Percentiles rank a stretch among this genome's conserved stretches.
Evolutionary conservation across 2,888 invertebrate genomes (phyloP).

Genomic region (Ophion ventricosus): DNA sequence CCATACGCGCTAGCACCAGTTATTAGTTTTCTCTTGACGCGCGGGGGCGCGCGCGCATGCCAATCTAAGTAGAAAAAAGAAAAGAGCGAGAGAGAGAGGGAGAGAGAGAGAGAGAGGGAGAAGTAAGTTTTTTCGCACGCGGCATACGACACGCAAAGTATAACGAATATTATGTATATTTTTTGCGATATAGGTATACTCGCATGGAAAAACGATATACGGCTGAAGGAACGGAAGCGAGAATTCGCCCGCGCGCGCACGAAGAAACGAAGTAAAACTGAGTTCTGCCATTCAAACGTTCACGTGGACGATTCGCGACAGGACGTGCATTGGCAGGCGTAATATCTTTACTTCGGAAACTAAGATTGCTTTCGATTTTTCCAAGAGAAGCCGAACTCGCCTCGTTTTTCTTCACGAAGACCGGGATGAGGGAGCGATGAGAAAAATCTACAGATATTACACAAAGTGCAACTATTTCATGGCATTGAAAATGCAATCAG

Average conservation of each 20-base stretch:
- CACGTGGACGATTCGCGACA: slow-evolving; percentile 64
- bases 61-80: slow-evolving; percentile 78
- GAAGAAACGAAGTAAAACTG: slow-evolving; percentile 68
- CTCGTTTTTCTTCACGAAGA: slow-evolving; percentile 62
- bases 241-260: slow-evolving; percentile 54
- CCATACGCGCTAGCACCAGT: slow-evolving; percentile 47
- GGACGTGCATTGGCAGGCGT: slow-evolving; percentile 64
- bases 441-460: too few species aligned
- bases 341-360: slow-evolving; percentile 73
- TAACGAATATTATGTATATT: slow-evolving; percentile 52
- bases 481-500: too few species aligned
- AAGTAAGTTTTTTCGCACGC: slow-evolving; percentile 77
- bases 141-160: slow-evolving; percentile 47
- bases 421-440: slow-evolving; percentile 23
- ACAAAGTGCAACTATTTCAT: too few species aligned
- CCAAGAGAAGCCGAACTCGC: slow-evolving; percentile 52
- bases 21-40: slow-evolving; percentile 66
- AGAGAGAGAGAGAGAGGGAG: slow-evolving; percentile 62
- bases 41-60: slow-evolving; percentile 73
- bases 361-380: slow-evolving; percentile 79
- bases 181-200: slow-evolving; percentile 1
- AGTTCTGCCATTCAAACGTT: slow-evolving; percentile 71
- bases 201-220: background rate
- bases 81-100: slow-evolving; percentile 40
- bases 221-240: slow-evolving; percentile 39